Evolutionary conservation across 2,888 invertebrate species (phyloP).

Genomic region (Tetranychus piercei): DNA sequence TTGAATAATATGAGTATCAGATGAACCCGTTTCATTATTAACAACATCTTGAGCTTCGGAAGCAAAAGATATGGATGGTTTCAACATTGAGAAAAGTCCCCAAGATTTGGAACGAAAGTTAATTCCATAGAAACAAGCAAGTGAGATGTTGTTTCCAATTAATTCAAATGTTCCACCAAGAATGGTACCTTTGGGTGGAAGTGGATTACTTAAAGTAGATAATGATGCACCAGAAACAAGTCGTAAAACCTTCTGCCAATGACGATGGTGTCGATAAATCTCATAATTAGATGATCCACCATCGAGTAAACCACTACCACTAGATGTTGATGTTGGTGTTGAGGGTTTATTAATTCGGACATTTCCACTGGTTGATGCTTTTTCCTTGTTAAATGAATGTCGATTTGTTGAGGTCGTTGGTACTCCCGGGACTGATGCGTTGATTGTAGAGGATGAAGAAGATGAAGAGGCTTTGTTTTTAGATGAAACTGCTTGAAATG

Average conservation of each 20-base stretch:
- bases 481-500: conserved; percentile 36
- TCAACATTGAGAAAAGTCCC: conserved; percentile 81
- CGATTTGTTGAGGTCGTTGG: conserved; percentile 13
- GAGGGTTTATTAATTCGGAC: neutral
- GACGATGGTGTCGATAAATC: conserved; percentile 53
- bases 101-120: conserved; percentile 89
- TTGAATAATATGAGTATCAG: conserved; percentile 51
- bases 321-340: conserved; percentile 11
- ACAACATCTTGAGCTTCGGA: conserved; percentile 66
- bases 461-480: neutral
- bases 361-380: neutral
- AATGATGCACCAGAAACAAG: conserved; percentile 63
- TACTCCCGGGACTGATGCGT: neutral
- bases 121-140: conserved; percentile 92
- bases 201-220: conserved; percentile 35
- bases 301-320: neutral
- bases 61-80: conserved; percentile 76
- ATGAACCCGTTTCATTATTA: conserved; percentile 35
- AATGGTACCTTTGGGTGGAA: conserved; percentile 51
- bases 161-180: conserved; percentile 59
- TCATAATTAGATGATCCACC: neutral
- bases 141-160: conserved; percentile 56
- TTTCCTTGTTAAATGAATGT: conserved; percentile 15
- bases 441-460: too few relatives aligned
- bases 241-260: conserved; percentile 76